phyloP scores from a whole-genome alignment of 2,113 vertebrate species.

The Gallinago undulata region DNA sequence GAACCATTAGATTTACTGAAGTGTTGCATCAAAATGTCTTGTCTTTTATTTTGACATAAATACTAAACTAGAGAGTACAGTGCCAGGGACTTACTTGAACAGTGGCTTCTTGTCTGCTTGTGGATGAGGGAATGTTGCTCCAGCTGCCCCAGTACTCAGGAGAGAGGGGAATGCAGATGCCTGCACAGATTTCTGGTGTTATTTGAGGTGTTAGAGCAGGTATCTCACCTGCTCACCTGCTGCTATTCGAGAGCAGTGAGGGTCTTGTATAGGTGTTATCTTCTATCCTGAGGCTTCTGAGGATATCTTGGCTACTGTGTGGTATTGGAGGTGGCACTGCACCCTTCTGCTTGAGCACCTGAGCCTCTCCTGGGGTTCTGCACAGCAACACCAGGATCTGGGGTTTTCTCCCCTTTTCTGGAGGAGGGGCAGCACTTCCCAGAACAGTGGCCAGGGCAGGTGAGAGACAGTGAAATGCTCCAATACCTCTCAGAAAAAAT shows the following conservation, averaged over 20 bases:
- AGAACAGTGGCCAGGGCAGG: accelerated
- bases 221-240: neutral
- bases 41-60: neutral
- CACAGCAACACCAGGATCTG: accelerated
- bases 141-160: neutral
- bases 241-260: neutral
- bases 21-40: neutral
- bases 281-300: neutral
- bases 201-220: neutral
- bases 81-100: neutral
- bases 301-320: neutral
- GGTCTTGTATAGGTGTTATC: neutral
- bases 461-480: neutral
- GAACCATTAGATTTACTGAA: neutral
- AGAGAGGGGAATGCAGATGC: neutral
- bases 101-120: neutral
- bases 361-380: neutral
- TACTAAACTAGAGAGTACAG: neutral
- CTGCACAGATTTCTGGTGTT: neutral
- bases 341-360: neutral
- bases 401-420: neutral
- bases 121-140: neutral
- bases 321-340: neutral
- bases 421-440: neutral
- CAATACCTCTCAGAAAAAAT: neutral